Evolutionary conservation across 2,113 vertebrate species (phyloP), one percentile per base, ranked within the genome.

Genomic region (Corydoras maculifer): DNA sequence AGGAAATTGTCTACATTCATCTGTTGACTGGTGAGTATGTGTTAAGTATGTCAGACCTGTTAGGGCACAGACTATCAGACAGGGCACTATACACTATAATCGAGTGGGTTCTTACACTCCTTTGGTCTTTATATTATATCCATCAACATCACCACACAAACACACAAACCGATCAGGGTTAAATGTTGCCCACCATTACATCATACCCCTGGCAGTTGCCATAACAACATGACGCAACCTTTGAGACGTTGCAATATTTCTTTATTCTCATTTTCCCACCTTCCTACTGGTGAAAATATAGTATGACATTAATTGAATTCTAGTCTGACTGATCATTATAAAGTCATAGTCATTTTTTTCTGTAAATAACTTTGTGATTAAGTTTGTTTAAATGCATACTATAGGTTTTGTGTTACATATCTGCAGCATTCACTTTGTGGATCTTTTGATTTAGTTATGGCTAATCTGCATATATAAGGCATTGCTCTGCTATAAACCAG

Each of bases 141-240:
- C 72, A 72, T 77, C 76, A 73, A 73, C 67, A 62, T 73, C 68
- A 67, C 60, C 61, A 74, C 71, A 76, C 64, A 67, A 65, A 65
- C 73, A 70, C 49, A 63, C 70, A 65, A 62, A 84, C 83, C 82
- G 71, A 76, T 74, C 76, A 57, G 75, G 80, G 75, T 77, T 76
- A 70, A 73, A 74, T 81, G 78, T 86, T 87, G 82, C 83, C 78
- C 75, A 79, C 78, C 80, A 81, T 89, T 87, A 84, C 85, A 88
- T 87, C 85, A 86, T 77, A 82, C 65, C 53, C 58, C 73, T 66
- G 35, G 57, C 73, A 69, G 78, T 79, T 84, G 79, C 82, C 79
- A 79, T 80, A 79, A 75, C 74, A 70, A 81, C 77, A 80, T 87
- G 82, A 87, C 78, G 78, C 74, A 84, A 87, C 73, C 32, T 59